Conservation (phyloP, 2,113 vertebrate species). For the Stegastes partitus region DNA sequence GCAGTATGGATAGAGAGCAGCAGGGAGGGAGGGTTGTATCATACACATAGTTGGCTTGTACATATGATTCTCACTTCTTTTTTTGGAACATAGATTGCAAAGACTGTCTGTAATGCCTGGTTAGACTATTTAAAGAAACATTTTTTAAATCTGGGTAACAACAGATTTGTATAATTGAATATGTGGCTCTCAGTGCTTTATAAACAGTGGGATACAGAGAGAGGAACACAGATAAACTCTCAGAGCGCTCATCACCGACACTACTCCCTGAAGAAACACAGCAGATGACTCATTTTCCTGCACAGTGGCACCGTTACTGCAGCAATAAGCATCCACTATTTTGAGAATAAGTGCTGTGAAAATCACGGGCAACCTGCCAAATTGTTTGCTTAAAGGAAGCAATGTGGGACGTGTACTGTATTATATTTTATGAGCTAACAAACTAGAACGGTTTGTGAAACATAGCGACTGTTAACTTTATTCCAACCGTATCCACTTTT, state of each 20-base stretch:
- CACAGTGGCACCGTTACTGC: conserved; percentile 20
- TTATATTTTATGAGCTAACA: not conserved
- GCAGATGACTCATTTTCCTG: conserved; percentile 26
- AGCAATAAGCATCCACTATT: conserved; percentile 11
- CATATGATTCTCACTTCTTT: not conserved
- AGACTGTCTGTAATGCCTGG: not conserved
- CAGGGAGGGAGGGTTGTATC: conserved; percentile 3
- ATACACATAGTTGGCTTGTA: not conserved
- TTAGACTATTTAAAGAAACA: not conserved
- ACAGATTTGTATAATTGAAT: not conserved
- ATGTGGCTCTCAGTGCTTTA: not conserved
- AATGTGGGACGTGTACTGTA: not conserved
- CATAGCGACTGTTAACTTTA: not conserved
- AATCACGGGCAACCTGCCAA: not conserved
- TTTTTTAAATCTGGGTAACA: not conserved
- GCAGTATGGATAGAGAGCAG: conserved; percentile 28
- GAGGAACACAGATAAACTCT: conserved; percentile 5
- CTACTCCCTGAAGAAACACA: conserved; percentile 30
- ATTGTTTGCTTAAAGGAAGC: not conserved
- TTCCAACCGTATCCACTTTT: not conserved
- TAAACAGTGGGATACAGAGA: not conserved
- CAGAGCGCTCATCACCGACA: not conserved
- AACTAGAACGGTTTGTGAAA: not conserved
- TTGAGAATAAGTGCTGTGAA: conserved; percentile 6
- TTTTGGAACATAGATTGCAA: not conserved